Base-by-base conservation (phyloP, 2,797 vertebrate species). In the Melanotaenia pygmaea region DNA sequence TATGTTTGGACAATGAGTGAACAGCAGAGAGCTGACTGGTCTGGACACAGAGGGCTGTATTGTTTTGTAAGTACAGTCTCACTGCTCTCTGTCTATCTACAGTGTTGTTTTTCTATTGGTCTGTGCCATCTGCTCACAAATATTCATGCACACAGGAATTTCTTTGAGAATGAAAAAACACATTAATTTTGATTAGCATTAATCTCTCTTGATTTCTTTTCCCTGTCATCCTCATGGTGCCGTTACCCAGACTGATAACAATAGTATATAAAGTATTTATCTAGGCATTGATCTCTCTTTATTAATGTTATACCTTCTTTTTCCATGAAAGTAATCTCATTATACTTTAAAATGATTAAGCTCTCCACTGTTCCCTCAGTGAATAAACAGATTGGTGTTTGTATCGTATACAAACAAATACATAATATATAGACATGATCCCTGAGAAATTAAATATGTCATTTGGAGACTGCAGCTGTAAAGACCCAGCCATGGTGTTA, bases 31-130 rank as follows among this genome's bases (percentile, higher is more conserved):
- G 77, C 77, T 76, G 77, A 85, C 47, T 66, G 64, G 57, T 43
- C 14, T 1, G 40, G 8, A 72, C 2, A 88, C 83, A 88, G 37
- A 83, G 60, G 62, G 34, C 57, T 50, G 61, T 62, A 71, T 89
- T 90, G 89, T 89, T 72, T 59, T 3, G 10, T 71, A 53, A 34
- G 65, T 50, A 51, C 75, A 58, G 60, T 71, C 79, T 74, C 32
- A 35, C 56, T 32, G 35, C 61, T 76, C 37, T 59, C 80, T 71
- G 5, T 59, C 22, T 14, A 6, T 22, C 57, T 59, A 16, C 38
- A 40, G 38, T 40, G 14, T 40, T 16, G 5, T 16, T 18, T 4
- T 6, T 43, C 2, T 70, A 50, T 4, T 2, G 7, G 22, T 45
- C 2, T 35, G 30, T 57, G 30, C 22, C 30, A 58, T 28, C 3